A percentile compares a stretch with the other conserved stretches of the same genome.
phyloP scores from a whole-genome alignment of 92 coral and sea anemone species.

The Montipora capitata region DNA sequence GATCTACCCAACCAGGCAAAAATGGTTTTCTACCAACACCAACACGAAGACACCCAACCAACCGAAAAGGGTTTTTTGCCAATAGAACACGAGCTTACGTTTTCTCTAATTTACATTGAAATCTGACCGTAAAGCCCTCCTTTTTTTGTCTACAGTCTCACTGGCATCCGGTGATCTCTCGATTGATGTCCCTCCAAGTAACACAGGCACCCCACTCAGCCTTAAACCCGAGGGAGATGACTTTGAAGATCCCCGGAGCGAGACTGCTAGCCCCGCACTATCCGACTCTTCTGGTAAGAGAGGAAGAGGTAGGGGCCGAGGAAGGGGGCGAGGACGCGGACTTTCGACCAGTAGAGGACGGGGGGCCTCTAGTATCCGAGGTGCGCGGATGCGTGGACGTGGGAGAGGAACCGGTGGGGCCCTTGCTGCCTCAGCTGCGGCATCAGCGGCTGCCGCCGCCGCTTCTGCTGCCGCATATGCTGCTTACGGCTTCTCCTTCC shows the following conservation, averaged over 20 bases:
- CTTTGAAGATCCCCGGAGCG: conserved; percentile 80
- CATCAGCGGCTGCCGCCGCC: conserved; percentile 99
- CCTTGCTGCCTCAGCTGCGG: conserved; percentile 98
- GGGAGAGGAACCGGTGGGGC: conserved; percentile 98
- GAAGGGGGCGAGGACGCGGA: conserved; percentile 90
- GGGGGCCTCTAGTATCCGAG: conserved; percentile 83
- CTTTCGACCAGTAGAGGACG: conserved; percentile 82
- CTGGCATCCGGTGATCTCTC: conserved; percentile 92
- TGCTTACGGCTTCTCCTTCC: conserved; percentile 98
- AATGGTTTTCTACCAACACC: no score
- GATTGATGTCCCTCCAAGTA: conserved; percentile 72
- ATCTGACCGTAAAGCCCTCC: no score
- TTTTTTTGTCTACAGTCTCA: conserved; percentile 73
- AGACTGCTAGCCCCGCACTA: conserved; percentile 83
- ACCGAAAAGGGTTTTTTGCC: no score
- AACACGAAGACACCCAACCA: no score
- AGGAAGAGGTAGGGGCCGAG: conserved; percentile 93
- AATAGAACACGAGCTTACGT: no score
- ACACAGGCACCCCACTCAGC: conserved; percentile 82
- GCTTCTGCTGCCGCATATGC: conserved; percentile 99
- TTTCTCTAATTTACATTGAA: no score
- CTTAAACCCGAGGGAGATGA: conserved; percentile 84
- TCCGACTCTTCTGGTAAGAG: conserved; percentile 75
- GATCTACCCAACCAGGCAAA: no score
- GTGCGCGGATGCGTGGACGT: conserved; percentile 94